Conservation (phyloP, 2,888 invertebrate species). For the Rhamphomyia laevipes region DNA sequence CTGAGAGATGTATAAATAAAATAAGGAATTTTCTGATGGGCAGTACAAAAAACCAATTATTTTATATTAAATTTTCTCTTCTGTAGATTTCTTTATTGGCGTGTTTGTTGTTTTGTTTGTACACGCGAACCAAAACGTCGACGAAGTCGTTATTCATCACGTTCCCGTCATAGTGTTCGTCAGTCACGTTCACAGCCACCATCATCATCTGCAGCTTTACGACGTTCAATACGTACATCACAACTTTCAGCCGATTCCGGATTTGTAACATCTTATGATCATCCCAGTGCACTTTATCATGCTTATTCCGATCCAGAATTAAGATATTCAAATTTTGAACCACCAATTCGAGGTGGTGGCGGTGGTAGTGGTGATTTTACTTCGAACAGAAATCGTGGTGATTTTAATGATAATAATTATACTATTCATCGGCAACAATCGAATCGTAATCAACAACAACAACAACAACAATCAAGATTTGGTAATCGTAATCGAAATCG, state of each 20-base stretch:
- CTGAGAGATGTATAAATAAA: no score
- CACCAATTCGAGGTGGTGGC: conserved; percentile 9
- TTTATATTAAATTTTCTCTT: no score
- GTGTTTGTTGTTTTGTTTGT: conserved; percentile 82
- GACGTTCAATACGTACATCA: conserved; percentile 46
- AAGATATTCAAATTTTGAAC: conserved; percentile 13
- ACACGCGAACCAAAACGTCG: conserved; percentile 58
- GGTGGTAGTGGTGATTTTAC: conserved; percentile 13
- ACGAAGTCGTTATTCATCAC: conserved; percentile 21
- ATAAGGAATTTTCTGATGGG: no score
- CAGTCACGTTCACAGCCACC: conserved; percentile 39
- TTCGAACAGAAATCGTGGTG: conserved; percentile 9
- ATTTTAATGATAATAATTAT: conserved; percentile 9
- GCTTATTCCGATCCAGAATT: conserved; percentile 65
- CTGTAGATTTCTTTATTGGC: conserved; percentile 77
- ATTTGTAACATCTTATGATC: conserved; percentile 41
- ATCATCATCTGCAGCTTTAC: conserved; percentile 26
- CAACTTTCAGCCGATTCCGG: conserved; percentile 53
- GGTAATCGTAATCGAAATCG: conserved; percentile 28
- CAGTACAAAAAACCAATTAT: no score
- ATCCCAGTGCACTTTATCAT: conserved; percentile 41
- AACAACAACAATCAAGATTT: conserved; percentile 24
- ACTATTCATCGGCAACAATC: not conserved
- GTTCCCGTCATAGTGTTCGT: no score
- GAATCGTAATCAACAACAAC: not conserved